Conservation (phyloP, 2,113 vertebrate species). For the Salvelinus namaycush region DNA sequence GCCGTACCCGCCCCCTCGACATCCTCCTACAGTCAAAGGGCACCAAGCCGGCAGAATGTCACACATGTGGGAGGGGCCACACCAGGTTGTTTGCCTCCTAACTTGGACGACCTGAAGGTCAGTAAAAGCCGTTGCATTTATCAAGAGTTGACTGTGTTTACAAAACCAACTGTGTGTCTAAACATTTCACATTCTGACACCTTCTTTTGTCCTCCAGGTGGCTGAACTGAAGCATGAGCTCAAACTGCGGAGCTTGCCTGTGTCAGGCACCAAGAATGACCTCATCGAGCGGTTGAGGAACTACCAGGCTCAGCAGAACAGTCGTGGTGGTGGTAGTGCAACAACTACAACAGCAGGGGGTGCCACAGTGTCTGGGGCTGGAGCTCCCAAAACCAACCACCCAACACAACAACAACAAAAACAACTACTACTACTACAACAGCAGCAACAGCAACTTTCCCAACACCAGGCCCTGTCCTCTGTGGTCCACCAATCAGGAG, state of each 20-base stretch:
- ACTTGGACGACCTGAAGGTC: conserved; percentile 92
- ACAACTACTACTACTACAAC: too few relatives aligned
- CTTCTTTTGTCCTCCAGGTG: conserved; percentile 71
- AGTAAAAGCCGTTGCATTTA: background rate
- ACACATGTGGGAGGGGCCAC: conserved; percentile 58
- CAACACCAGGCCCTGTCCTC: conserved; percentile 16
- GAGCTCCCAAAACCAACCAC: conserved; percentile 34
- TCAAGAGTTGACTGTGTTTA: too few relatives aligned
- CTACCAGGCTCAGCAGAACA: conserved; percentile 82
- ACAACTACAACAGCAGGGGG: conserved; percentile 72
- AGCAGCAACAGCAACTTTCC: background rate
- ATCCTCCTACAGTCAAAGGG: conserved; percentile 45
- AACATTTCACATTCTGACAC: conserved; percentile 1
- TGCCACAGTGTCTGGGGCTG: conserved; percentile 39
- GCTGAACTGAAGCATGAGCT: conserved; percentile 88
- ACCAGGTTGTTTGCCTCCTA: conserved; percentile 74
- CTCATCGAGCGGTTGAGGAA: conserved; percentile 85
- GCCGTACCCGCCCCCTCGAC: conserved; percentile 57
- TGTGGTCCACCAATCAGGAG: conserved; percentile 24
- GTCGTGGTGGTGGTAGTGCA: conserved; percentile 23
- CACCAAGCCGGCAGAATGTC: conserved; percentile 68
- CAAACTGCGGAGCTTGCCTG: conserved; percentile 84
- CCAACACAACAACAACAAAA: conserved; percentile 38
- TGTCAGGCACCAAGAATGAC: conserved; percentile 88
- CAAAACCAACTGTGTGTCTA: background rate